A percentile compares a stretch with the other conserved stretches of the same genome.
phyloP scores from a whole-genome alignment of 2,113 vertebrate genomes.

The Callipepla squamata region DNA sequence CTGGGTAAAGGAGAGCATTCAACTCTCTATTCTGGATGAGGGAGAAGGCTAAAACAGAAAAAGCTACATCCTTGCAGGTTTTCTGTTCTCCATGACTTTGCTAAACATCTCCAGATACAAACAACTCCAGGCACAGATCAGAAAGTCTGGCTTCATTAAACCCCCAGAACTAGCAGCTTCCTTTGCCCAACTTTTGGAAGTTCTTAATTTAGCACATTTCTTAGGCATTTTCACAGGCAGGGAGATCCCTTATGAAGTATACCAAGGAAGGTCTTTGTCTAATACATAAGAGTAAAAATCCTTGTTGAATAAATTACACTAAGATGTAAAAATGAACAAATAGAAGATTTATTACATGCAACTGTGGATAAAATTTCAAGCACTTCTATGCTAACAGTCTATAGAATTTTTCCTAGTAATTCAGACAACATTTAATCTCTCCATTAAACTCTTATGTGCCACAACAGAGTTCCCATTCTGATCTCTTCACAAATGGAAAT shows the following conservation, averaged over 20 bases:
- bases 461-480: neutral
- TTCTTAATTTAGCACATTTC: neutral
- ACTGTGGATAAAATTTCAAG: neutral
- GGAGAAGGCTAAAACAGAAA: neutral
- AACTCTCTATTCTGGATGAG: neutral
- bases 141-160: neutral
- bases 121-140: neutral
- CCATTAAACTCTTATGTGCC: neutral
- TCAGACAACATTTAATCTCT: neutral
- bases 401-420: neutral
- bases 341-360: neutral
- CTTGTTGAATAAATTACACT: neutral
- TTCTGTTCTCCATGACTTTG: neutral
- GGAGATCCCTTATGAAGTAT: neutral
- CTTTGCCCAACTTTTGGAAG: neutral
- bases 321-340: neutral
- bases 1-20: neutral
- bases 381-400: neutral
- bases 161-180: neutral
- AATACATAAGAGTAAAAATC: neutral
- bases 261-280: neutral
- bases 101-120: neutral
- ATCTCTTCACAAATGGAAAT: neutral
- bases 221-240: neutral
- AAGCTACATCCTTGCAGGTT: neutral